Evolutionary conservation across 2,113 vertebrate species (phyloP).

Genomic region (Nymphicus hollandicus): DNA sequence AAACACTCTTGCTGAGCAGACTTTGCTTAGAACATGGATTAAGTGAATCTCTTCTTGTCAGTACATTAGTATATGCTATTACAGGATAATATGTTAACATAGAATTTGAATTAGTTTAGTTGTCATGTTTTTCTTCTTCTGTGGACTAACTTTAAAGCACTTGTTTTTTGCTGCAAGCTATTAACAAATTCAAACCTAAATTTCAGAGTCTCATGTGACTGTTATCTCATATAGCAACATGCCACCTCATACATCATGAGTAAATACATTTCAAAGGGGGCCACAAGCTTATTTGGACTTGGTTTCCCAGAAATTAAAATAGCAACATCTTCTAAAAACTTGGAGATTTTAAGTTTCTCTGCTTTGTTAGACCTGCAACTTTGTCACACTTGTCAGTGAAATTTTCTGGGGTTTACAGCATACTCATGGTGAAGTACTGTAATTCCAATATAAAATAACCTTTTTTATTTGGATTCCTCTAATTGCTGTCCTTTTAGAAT

Average conservation of each 20-base stretch:
- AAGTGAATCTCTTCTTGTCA: background rate
- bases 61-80: background rate
- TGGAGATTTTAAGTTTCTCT: background rate
- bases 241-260: too few species aligned
- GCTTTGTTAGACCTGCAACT: background rate
- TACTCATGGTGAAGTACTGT: background rate
- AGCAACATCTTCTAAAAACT: background rate
- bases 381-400: background rate
- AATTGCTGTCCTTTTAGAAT: background rate
- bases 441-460: background rate
- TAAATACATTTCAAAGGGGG: too few species aligned
- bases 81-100: background rate
- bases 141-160: background rate
- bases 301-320: too few species aligned
- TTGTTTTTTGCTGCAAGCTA: background rate
- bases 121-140: background rate
- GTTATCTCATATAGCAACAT: too few species aligned
- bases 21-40: background rate
- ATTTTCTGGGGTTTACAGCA: background rate
- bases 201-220: background rate
- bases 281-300: too few species aligned
- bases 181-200: background rate
- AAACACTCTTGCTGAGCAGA: background rate
- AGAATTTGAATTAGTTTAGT: background rate
- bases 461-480: background rate